These are phyloP conservation scores for Bolinopsis microptera DNA, from an alignment of 37 sponge, comb jelly and placozoan genomes.

Conservation along the genomic window DNA sequence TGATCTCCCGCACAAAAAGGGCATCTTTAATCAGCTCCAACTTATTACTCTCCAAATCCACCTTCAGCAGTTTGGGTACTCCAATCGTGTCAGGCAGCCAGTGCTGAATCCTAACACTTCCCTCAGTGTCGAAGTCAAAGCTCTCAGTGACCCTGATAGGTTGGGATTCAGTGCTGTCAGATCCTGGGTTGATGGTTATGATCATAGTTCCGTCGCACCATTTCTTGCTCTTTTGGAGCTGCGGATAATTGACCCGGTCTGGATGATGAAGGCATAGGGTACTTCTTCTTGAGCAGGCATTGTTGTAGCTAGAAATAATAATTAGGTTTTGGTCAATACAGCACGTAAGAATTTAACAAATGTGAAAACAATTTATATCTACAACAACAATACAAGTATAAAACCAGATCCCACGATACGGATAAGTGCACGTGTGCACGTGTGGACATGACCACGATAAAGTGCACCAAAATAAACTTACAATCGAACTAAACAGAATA, in stretches of 20 bases:
- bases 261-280: not conserved
- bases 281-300: no score
- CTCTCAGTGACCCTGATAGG: not conserved
- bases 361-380: no score
- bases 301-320: no score
- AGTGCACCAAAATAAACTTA: no score
- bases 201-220: constrained; percentile 37
- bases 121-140: not conserved
- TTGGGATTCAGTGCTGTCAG: not conserved
- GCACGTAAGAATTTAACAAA: no score
- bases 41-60: not conserved
- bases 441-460: no score
- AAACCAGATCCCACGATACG: no score
- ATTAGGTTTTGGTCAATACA: no score
- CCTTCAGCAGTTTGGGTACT: not conserved
- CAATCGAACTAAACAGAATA: no score
- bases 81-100: not conserved
- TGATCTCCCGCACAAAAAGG: not conserved
- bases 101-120: not conserved
- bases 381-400: no score
- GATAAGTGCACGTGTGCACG: no score
- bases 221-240: not conserved
- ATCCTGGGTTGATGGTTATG: not conserved
- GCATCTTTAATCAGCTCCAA: constrained; percentile 21
- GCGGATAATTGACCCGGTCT: not conserved